These are phyloP conservation scores for Desmodus rotundus DNA, from an alignment of 2,113 vertebrate species.

Conservation along the genomic window DNA sequence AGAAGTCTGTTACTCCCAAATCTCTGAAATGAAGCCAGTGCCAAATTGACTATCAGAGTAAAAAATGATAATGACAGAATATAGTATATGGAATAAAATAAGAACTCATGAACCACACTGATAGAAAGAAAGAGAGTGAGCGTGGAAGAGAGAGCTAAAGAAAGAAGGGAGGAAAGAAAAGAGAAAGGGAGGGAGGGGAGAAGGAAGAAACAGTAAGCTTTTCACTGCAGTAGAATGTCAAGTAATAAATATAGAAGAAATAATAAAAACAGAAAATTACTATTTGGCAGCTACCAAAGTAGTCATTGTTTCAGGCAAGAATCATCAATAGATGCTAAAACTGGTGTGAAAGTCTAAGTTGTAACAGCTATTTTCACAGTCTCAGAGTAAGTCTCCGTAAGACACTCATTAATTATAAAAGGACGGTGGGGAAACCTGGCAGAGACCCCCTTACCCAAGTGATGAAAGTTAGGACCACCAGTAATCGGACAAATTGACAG, in stretches of 20 bases:
- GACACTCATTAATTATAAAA: not conserved
- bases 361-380: not conserved
- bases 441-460: not conserved
- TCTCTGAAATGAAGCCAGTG: slow-evolving; percentile 16
- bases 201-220: not conserved
- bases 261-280: not conserved
- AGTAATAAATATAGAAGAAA: slow-evolving; percentile 13
- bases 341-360: not conserved
- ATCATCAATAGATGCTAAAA: not conserved
- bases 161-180: not conserved
- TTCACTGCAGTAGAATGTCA: not conserved
- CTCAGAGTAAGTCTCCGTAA: not conserved
- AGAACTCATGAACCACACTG: not conserved
- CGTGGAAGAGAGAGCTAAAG: not conserved
- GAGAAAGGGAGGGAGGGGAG: not conserved
- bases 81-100: not conserved
- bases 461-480: not conserved
- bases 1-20: not conserved
- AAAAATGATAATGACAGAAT: slow-evolving; percentile 6
- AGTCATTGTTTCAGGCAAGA: not conserved
- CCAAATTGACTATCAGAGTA: not conserved
- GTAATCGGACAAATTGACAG: not conserved
- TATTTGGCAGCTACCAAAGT: not conserved
- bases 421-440: not conserved
- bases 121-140: not conserved